Percentiles rank a stretch among this genome's conserved stretches.
phyloP scores from a whole-genome alignment of 1,140 invertebrate genomes.

The Lasioglossum albipes region DNA sequence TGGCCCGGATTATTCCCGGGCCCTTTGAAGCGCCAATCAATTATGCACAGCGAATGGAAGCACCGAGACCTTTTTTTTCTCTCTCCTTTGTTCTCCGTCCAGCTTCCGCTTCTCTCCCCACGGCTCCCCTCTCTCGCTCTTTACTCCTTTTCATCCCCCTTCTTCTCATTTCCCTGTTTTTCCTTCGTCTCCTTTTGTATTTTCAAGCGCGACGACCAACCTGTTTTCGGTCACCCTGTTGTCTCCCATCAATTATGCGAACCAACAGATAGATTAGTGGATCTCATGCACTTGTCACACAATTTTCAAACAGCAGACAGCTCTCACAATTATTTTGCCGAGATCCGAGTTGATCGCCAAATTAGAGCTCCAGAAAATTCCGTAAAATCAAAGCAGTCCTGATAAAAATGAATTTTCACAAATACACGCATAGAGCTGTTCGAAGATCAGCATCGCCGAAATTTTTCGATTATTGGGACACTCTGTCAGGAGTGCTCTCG shows the following conservation, averaged over 20 bases:
- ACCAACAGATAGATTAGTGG: no score
- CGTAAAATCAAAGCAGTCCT: no score
- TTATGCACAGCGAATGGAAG: conserved; percentile 53
- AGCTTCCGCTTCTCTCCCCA: background rate
- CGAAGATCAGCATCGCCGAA: no score
- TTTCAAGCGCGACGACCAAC: background rate
- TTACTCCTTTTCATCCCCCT: background rate
- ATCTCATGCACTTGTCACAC: no score
- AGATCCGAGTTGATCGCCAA: no score
- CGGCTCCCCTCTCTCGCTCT: background rate
- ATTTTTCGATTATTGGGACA: no score
- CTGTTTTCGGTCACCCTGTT: background rate
- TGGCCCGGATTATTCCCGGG: conserved; percentile 58
- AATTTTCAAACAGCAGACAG: no score
- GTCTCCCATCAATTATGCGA: background rate
- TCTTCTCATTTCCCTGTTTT: background rate
- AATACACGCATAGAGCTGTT: no score
- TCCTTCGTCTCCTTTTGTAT: background rate
- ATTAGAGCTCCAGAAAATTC: no score
- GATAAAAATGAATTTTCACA: no score
- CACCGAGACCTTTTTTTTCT: conserved; percentile 3
- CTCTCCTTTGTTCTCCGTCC: conserved; percentile 14
- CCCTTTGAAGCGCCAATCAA: conserved; percentile 67
- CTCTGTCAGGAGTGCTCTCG: no score
- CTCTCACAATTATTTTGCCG: no score